Conservation (phyloP, 2,113 vertebrate genomes). For the Oncorhynchus keta region DNA sequence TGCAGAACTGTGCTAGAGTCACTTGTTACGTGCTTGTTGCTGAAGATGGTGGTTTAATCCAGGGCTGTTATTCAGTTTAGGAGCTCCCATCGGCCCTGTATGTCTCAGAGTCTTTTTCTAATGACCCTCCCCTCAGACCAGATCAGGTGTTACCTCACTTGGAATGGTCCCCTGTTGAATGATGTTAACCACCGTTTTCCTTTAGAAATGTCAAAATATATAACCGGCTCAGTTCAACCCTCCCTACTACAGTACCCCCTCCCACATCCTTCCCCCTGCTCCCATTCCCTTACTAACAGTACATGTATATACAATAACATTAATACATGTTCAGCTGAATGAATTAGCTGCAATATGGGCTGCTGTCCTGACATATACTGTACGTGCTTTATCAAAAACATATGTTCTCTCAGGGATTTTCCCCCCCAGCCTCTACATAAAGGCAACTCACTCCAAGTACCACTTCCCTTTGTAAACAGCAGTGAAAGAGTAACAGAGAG, state of each 20-base stretch:
- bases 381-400: constrained; percentile 41
- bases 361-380: constrained; percentile 25
- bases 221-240: not conserved
- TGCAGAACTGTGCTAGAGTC: not conserved
- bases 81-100: not conserved
- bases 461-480: constrained; percentile 35
- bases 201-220: not conserved
- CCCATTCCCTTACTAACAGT: not conserved
- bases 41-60: not conserved
- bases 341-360: constrained; percentile 26
- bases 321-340: constrained; percentile 34
- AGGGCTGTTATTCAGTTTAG: not conserved
- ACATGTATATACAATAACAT: constrained; percentile 19
- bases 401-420: constrained; percentile 22
- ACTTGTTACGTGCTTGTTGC: not conserved
- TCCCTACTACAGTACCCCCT: constrained; percentile 10
- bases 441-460: constrained; percentile 19
- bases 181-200: not conserved
- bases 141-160: not conserved
- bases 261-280: not conserved
- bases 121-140: not conserved
- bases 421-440: constrained; percentile 13
- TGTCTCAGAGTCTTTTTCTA: not conserved
- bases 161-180: not conserved
- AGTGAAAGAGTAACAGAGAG: constrained; percentile 18